Conservation (phyloP, 2,113 vertebrate species). For the Nycticryphes semicollaris region DNA sequence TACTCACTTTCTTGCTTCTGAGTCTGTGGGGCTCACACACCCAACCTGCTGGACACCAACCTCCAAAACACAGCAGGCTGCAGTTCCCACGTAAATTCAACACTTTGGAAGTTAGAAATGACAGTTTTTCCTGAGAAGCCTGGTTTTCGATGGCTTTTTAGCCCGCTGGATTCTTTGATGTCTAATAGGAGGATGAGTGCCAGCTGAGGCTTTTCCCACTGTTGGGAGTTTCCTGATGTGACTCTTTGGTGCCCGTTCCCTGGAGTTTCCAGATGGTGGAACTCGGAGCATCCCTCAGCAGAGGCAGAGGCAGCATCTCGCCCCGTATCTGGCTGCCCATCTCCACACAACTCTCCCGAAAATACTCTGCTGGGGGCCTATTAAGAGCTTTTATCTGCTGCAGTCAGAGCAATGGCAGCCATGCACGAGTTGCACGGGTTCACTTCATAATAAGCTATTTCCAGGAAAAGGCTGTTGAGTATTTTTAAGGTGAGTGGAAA, state of each 20-base stretch:
- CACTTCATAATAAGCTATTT: not conserved
- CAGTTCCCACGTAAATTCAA: not conserved
- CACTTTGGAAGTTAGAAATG: not conserved
- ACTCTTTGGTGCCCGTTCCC: not conserved
- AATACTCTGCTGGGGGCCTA: not conserved
- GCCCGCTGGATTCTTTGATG: not conserved
- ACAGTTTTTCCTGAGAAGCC: not conserved
- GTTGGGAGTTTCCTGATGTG: not conserved
- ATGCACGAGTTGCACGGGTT: not conserved
- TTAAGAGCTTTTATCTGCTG: not conserved
- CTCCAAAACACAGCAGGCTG: not conserved
- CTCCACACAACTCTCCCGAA: not conserved
- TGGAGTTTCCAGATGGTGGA: not conserved
- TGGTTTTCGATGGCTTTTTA: not conserved
- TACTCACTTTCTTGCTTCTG: not conserved
- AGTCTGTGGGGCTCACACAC: not conserved
- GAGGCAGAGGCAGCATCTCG: rapidly evolving
- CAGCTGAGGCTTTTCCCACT: not conserved
- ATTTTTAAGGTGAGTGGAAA: not conserved
- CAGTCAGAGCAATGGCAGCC: not conserved
- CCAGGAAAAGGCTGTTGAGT: not conserved
- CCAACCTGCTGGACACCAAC: not conserved
- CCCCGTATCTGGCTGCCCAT: not conserved
- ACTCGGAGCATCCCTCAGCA: not conserved
- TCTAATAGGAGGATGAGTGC: not conserved